A percentile compares a stretch with the other conserved stretches of the same genome.
Conservation (phyloP, 2,888 invertebrate species). For the Sinelater perroti region DNA sequence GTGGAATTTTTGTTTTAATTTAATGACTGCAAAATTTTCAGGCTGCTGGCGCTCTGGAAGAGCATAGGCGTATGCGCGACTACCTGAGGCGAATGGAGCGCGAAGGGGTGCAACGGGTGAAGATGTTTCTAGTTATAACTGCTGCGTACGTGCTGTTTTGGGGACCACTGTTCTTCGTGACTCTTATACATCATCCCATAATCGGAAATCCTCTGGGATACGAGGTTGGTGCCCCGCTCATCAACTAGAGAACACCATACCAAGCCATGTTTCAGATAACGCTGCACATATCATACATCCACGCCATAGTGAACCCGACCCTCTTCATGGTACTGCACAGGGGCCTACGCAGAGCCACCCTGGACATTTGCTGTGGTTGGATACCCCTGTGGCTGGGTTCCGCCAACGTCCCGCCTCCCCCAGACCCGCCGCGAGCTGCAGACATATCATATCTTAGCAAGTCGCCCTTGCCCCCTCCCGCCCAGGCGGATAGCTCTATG, state of each 20-base stretch:
- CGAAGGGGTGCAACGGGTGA: constrained; percentile 82
- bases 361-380: constrained; percentile 78
- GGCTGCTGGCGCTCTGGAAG: constrained; percentile 68
- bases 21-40: constrained; percentile 47
- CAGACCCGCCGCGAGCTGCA: constrained; percentile 68
- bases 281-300: constrained; percentile 86
- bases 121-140: constrained; percentile 86
- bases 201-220: constrained; percentile 77
- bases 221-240: constrained; percentile 65
- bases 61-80: constrained; percentile 77
- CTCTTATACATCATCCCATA: constrained; percentile 78
- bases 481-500: constrained; percentile 63
- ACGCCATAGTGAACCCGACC: constrained; percentile 85
- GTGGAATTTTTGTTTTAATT: not conserved
- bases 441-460: constrained; percentile 68
- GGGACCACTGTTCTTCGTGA: constrained; percentile 90
- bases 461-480: constrained; percentile 67
- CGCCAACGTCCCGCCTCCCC: constrained; percentile 65
- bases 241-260: not conserved
- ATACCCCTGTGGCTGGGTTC: constrained; percentile 57
- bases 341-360: constrained; percentile 75
- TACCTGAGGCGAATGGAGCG: constrained; percentile 80
- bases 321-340: constrained; percentile 81
- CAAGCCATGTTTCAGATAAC: constrained; percentile 71
- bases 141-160: constrained; percentile 88